Conservation (phyloP, 1,140 invertebrate species). For the Ips nitidus region DNA sequence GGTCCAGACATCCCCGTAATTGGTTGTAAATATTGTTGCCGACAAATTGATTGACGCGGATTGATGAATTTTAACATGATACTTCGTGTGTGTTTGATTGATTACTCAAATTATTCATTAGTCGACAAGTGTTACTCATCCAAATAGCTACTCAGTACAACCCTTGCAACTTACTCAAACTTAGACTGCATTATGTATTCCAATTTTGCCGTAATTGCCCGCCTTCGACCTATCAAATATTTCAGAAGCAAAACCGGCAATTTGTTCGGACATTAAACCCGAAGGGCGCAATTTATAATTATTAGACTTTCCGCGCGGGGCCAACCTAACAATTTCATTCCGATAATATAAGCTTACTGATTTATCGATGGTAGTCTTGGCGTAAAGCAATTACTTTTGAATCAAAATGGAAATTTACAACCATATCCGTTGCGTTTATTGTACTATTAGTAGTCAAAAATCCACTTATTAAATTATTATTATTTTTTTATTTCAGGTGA, state of each 20-base stretch:
- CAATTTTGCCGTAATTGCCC: too few species aligned
- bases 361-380: not conserved
- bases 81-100: not conserved
- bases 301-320: not conserved
- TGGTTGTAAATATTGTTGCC: slow-evolving; percentile 21
- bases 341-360: not conserved
- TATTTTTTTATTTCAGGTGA: not conserved
- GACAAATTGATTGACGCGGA: slow-evolving; percentile 15
- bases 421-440: not conserved
- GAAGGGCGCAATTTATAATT: not conserved
- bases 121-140: too few species aligned
- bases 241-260: not conserved
- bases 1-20: slow-evolving; percentile 14
- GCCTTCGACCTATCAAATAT: not conserved
- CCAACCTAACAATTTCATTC: slow-evolving; percentile 1
- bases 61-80: not conserved
- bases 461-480: too few species aligned
- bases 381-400: not conserved
- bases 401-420: not conserved
- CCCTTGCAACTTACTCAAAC: too few species aligned
- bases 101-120: too few species aligned
- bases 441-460: not conserved
- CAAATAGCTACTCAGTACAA: too few species aligned
- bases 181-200: too few species aligned
- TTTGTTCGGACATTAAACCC: not conserved